phyloP scores from a whole-genome alignment of 2,113 vertebrate species.

The Gymnorhina tibicen region DNA sequence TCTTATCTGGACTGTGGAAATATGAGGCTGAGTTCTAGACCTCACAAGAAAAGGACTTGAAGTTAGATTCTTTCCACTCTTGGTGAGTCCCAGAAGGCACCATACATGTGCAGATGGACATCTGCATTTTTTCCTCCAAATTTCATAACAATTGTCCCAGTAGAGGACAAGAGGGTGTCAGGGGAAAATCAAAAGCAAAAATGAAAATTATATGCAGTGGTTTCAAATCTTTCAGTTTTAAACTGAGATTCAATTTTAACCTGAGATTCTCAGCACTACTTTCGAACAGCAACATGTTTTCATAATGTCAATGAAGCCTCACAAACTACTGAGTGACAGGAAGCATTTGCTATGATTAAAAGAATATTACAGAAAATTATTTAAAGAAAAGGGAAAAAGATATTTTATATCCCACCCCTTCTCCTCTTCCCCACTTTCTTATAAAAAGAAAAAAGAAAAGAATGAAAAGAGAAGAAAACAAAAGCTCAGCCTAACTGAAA shows the following conservation, averaged over 20 bases:
- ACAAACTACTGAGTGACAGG: not conserved
- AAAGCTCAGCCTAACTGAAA: constrained; percentile 3
- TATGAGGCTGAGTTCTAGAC: not conserved
- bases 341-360: not conserved
- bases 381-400: not conserved
- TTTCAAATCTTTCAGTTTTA: not conserved
- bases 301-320: not conserved
- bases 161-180: accelerated
- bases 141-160: not conserved
- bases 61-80: not conserved
- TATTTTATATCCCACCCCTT: accelerated
- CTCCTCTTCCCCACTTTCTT: not conserved
- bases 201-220: not conserved
- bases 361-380: not conserved
- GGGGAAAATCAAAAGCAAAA: not conserved
- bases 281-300: accelerated
- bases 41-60: not conserved
- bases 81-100: not conserved
- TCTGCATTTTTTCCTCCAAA: not conserved
- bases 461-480: not conserved
- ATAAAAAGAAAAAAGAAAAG: not conserved
- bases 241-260: not conserved
- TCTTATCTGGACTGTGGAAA: not conserved
- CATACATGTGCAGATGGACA: not conserved
- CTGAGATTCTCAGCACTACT: not conserved